Base-by-base conservation (phyloP, 1,140 invertebrate genomes). In the Cydia fagiglandana region DNA sequence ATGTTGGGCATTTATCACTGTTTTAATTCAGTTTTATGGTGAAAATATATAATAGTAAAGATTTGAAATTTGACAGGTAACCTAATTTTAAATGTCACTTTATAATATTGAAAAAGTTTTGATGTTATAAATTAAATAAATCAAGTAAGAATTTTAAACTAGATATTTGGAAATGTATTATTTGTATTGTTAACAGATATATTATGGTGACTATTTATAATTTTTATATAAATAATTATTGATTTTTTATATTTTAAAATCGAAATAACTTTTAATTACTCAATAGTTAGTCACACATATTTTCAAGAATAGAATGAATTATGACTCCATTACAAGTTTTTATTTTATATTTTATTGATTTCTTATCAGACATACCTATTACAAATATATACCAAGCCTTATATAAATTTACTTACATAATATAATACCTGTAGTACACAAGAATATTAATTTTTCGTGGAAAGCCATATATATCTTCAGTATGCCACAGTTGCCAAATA, bases 1-100 rank as follows among this genome's bases (percentile, higher is more conserved):
- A n/a, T 9, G 15, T 4, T 70, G 13, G 9, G 17, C 34, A 70
- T 38, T 70, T 38, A 41, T 0, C 30, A 70, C 30, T 5, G 9
- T 38, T 70, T 41, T 70, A 0, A 41, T 7, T n/a, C 4, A 38
- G 34, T 41, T 70, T 70, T 41, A 70, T 20, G 6, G n/a, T 17
- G n/a, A 24, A 38, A 38, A 15, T 38, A 41, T 45, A 13, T 12
- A 38, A 17, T 70, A 45, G 45, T 70, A 45, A 17, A 38, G 6
- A 70, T 78, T 77, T 15, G 77, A 73, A 77, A 76, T 82, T 83
- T 87, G 85, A 84, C 83, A 88, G 79, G 79, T 87, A 87, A 87
- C 86, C 86, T 86, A 85, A 80, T 75, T 66, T 79, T 61, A 76
- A 77, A 76, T 82, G 81, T 80, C 81, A 82, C 64, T 77, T 77